Conservation (phyloP, 2,888 invertebrate species). For the Eledona agricola region DNA sequence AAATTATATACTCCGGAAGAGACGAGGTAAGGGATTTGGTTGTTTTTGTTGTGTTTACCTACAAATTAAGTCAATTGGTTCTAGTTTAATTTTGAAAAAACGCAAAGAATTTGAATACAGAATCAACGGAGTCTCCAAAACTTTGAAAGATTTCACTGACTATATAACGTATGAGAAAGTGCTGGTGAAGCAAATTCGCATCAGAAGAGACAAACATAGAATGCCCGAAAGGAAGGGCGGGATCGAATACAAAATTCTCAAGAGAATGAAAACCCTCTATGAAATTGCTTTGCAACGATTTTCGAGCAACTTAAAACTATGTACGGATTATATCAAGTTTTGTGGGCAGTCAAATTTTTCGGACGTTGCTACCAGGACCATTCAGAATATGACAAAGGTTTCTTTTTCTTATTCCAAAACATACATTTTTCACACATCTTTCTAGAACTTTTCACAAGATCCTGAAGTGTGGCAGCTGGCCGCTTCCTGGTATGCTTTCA, state of each 20-base stretch:
- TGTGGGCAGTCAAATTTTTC: constrained; percentile 72
- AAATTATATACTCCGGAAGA: constrained; percentile 76
- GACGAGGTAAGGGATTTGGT: constrained; percentile 74
- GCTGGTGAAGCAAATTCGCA: constrained; percentile 71
- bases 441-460: constrained; percentile 76
- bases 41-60: neutral
- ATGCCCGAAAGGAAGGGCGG: constrained; percentile 70
- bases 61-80: neutral
- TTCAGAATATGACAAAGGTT: constrained; percentile 72
- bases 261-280: constrained; percentile 77
- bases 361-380: constrained; percentile 66
- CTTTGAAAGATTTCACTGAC: constrained; percentile 74
- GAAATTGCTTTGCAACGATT: constrained; percentile 75
- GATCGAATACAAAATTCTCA: constrained; percentile 74
- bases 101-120: constrained; percentile 78
- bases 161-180: constrained; percentile 78
- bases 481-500: constrained; percentile 79
- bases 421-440: too few relatives aligned
- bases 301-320: constrained; percentile 76
- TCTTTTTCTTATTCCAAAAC: constrained; percentile 32
- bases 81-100: constrained; percentile 73
- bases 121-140: constrained; percentile 72
- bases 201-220: constrained; percentile 68
- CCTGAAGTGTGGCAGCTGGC: constrained; percentile 82
- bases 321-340: constrained; percentile 83